Base-by-base conservation (phyloP, 2,113 vertebrate species). In the Cricetomys ansorgei region DNA sequence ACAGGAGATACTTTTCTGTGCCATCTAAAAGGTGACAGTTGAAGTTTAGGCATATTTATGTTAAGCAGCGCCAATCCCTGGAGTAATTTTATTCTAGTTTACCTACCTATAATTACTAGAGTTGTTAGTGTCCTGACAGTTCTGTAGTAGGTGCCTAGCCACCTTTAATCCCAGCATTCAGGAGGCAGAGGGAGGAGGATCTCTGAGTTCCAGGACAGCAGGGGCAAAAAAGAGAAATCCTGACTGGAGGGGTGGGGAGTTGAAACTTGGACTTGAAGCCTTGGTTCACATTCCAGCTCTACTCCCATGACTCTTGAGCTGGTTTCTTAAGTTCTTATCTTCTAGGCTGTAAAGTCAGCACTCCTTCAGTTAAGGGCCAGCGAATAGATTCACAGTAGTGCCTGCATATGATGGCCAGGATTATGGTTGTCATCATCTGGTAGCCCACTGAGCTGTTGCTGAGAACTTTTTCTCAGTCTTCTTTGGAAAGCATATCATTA, bases 201-300 rank as follows among this genome's bases (percentile, higher is more conserved):
- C 31, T 79, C 31, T 37, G 50, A 55, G 31, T 55, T 79, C 45
- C 73, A 45, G 27, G 73, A 76, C 43, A 53, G 31, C 16, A 16
- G 37, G 76, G 48, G 17, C 7, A 37, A 53, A 4, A 11, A 48
- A 23, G 8, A 37, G 76, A 76, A 48, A 76, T 13, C 27, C 45
- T 76, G 27, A 48, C 27, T 31, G 1, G 1, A 10, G 21, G 73
- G 25, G 17, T 3, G 34, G 34, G n/a, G n/a, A 59, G 57, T 59
- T 59, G 21, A 43, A 1, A 17, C 40, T 88, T 76, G 79, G 45
- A 21, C 37, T 69, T 92, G 67, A 96, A 92, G 37, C 45, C 31
- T 95, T 79, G 4, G 73, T 96, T 96, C 94, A 95, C 89, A 97
- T 93, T 97, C 91, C 77, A 96, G 15, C 15, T 91, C 48, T 91